Base-by-base conservation (phyloP, 30 jellyfish, hydroid and myxozoan species). In the Hydractinia echinata region DNA sequence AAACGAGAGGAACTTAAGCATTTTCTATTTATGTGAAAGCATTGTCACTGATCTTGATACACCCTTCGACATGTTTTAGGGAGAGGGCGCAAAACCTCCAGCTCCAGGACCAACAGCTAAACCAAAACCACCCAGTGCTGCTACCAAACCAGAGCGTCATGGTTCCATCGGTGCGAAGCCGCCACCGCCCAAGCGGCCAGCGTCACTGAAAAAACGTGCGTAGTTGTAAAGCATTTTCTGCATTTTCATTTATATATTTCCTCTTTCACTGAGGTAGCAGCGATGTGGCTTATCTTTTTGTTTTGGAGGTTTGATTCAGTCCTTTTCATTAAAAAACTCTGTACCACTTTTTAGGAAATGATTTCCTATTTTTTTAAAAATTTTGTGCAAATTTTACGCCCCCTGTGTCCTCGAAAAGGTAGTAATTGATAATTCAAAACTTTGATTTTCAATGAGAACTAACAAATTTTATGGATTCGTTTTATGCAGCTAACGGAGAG, bases 141-240 rank as follows among this genome's bases (percentile, higher is more conserved):
- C 55, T 15, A 4, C 55, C 8, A 71, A 71, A 71, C 81, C 81
- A 10, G 50, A 13, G n/a, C 81, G 53, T 60, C 60, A 30, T 8
- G 81, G 81, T 5, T 71, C 81, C 8, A 50, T 71, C 66, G 69
- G 69, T 11, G 18, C 81, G 60, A 71, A 71, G 53, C 81, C 81
- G 66, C 61, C 81, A 8, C 81, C 81, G 10, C 81, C 81, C 7
- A 71, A 71, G 52, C 55, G 81, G 1, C 81, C 81, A 20, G 67
- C 60, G 0, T 71, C 81, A 19, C 50, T 71, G 1, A 64, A 13
- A 52, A 71, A 71, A 71, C 81, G 81, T 71, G 50, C 30, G 81
- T 71, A 8, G 9, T 13, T n/a, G 0, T 13, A 30, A 30, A 30
- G 44, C 44, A 30, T 30, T 30, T 30, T 30, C 44, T 30, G 44